Conservation (phyloP, 2,113 vertebrate species). For the Corvus cornix region DNA sequence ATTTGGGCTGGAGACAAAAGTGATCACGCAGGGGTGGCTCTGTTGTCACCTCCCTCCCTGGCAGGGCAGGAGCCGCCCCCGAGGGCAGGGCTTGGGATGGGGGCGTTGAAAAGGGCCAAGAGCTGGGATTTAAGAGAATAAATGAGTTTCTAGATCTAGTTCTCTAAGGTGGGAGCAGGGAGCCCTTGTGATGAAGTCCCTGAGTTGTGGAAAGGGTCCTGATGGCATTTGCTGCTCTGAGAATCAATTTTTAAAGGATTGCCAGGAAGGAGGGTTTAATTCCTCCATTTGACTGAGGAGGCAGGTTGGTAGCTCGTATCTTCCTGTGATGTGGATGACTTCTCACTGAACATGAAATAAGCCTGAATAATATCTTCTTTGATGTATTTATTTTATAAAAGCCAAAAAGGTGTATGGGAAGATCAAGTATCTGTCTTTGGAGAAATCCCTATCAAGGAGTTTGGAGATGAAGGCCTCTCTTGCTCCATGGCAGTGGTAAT, state of each 20-base stretch:
- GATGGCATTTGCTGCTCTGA: neutral
- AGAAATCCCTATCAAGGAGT: neutral
- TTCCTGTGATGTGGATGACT: neutral
- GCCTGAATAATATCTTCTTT: neutral
- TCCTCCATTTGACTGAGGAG: neutral
- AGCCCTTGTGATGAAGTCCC: neutral
- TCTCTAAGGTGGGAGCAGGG: neutral
- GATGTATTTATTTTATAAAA: neutral
- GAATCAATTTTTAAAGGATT: neutral
- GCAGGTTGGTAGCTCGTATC: fast-evolving
- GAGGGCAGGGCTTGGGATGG: too few relatives aligned
- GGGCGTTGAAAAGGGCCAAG: fast-evolving
- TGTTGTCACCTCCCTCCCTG: fast-evolving
- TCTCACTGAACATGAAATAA: neutral
- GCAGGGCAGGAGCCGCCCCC: too few relatives aligned
- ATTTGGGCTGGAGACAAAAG: neutral
- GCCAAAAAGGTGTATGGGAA: neutral
- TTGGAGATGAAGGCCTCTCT: neutral
- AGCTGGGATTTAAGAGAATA: neutral
- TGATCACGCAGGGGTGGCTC: fast-evolving
- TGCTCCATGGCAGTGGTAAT: neutral
- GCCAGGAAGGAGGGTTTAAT: neutral
- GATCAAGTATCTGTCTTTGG: neutral
- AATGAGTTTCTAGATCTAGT: fast-evolving
- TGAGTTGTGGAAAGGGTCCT: neutral